Conservation (phyloP, 2,888 invertebrate genomes). For the Lepas anatifera region DNA sequence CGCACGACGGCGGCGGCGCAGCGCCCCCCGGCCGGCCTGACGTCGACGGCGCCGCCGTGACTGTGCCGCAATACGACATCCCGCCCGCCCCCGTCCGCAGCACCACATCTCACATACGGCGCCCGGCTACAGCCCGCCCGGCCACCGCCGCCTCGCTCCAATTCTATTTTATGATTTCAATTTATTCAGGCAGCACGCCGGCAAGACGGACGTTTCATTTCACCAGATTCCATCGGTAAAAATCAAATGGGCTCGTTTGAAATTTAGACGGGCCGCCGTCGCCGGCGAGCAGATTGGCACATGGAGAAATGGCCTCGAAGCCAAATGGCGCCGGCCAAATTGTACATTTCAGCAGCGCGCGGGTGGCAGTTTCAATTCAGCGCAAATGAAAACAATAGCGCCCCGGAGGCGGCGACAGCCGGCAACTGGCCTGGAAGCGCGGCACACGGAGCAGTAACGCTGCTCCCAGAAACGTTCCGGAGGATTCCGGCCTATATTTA, state of each 20-base stretch:
- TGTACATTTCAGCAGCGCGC: not conserved
- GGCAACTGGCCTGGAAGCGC: no score
- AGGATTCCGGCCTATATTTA: no score
- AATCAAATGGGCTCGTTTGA: constrained; percentile 3
- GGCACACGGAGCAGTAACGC: no score
- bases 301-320: not conserved
- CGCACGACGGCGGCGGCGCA: no score
- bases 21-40: no score
- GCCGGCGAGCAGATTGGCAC: constrained; percentile 2
- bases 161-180: constrained; percentile 8
- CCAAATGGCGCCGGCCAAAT: not conserved
- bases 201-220: constrained; percentile 3
- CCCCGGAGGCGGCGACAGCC: no score
- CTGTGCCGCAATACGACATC: not conserved
- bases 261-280: not conserved
- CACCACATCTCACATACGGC: not conserved
- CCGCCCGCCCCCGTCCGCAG: not conserved
- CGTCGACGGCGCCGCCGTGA: not conserved
- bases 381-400: constrained; percentile 1
- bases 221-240: constrained; percentile 8
- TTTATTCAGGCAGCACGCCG: not conserved
- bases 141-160: no score
- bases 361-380: not conserved
- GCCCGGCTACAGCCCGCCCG: no score
- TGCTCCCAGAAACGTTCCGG: no score